phyloP scores from a whole-genome alignment of 2,797 vertebrate genomes.

The Vespertilio murinus region DNA sequence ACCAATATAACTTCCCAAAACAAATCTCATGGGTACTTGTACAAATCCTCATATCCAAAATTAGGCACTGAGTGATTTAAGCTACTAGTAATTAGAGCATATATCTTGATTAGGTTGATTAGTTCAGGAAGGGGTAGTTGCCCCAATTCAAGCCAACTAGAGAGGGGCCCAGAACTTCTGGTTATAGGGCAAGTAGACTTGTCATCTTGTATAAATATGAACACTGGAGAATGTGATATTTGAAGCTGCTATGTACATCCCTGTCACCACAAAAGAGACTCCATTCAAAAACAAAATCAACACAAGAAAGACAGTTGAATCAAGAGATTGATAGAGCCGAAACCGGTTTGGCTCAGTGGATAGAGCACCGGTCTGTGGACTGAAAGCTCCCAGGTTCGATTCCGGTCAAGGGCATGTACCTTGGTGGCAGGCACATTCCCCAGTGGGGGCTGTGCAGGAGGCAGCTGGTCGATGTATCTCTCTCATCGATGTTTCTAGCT shows the following conservation, averaged over 20 bases:
- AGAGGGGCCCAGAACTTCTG: neutral
- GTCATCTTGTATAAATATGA: neutral
- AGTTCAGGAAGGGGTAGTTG: neutral
- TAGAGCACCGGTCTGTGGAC: too few relatives aligned
- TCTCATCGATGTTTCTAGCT: too few relatives aligned
- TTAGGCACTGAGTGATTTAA: neutral
- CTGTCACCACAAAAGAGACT: neutral
- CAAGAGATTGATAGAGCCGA: neutral
- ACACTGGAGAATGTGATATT: neutral
- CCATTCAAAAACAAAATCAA: neutral
- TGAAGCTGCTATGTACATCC: neutral
- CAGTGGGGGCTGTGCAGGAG: too few relatives aligned
- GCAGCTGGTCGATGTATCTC: too few relatives aligned
- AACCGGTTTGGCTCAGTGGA: too few relatives aligned
- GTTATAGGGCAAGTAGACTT: neutral
- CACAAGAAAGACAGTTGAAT: neutral
- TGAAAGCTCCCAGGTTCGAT: too few relatives aligned
- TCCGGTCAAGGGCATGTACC: too few relatives aligned
- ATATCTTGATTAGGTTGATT: neutral
- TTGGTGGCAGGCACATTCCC: too few relatives aligned
- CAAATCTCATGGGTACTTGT: neutral
- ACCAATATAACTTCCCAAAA: neutral
- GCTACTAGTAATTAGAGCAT: neutral
- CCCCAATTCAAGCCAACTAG: neutral
- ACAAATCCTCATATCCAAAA: neutral